Conservation (phyloP, 2,113 vertebrate species). For the Dipodomys ordii region DNA sequence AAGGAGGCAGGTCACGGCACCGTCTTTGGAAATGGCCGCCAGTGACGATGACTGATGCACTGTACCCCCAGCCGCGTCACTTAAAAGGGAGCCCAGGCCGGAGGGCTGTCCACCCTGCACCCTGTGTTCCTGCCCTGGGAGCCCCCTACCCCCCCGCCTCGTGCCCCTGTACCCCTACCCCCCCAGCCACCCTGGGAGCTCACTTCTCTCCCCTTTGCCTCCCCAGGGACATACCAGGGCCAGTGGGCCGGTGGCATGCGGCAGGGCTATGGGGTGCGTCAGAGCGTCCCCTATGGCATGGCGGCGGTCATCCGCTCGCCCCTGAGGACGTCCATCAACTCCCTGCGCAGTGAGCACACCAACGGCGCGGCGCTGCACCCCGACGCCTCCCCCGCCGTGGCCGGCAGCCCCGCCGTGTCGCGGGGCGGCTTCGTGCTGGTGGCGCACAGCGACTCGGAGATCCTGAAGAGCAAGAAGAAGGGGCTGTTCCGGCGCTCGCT, state of each 20-base stretch:
- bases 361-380: constrained; percentile 92
- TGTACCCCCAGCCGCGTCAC: no score
- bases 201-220: constrained; percentile 37
- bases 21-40: not conserved
- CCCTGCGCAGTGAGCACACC: constrained; percentile 97
- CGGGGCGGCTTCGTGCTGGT: constrained; percentile 95
- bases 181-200: not conserved
- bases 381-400: constrained; percentile 90
- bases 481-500: constrained; percentile 97
- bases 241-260: constrained; percentile 98
- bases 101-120: no score
- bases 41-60: not conserved
- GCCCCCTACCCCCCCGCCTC: no score
- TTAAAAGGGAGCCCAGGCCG: no score
- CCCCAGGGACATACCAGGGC: constrained; percentile 96
- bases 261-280: constrained; percentile 97
- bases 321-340: constrained; percentile 98
- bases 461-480: constrained; percentile 94
- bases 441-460: constrained; percentile 94
- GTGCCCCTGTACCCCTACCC: no score
- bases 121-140: no score
- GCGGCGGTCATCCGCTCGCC: constrained; percentile 98
- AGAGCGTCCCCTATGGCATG: constrained; percentile 98
- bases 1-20: not conserved
- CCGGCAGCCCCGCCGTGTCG: constrained; percentile 93